Evolutionary conservation across 1,140 invertebrate species (phyloP).

Genomic region (Nebria ingens): DNA sequence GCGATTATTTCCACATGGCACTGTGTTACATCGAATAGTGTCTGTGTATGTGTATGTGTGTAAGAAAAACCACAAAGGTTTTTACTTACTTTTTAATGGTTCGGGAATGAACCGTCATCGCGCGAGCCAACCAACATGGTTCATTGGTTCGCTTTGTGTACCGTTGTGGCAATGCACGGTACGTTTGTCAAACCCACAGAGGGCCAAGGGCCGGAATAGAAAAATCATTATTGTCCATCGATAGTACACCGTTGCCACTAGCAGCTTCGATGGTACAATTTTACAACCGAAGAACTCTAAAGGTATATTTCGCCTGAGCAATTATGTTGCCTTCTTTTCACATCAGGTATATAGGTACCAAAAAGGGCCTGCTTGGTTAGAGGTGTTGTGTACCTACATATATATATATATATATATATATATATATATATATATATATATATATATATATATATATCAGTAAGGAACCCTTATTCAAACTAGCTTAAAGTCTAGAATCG

Average conservation of each 20-base stretch:
- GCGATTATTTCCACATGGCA: conserved; percentile 6
- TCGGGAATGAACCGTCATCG: not conserved
- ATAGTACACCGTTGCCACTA: not conserved
- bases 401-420: no score
- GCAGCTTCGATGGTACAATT: not conserved
- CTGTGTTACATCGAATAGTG: no score
- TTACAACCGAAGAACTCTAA: conserved; percentile 6
- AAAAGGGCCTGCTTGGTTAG: no score
- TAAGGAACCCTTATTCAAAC: not conserved
- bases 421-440: no score
- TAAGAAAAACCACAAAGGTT: conserved; percentile 1
- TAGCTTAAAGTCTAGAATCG: not conserved
- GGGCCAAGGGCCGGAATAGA: no score
- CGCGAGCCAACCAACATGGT: not conserved
- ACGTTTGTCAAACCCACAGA: conserved; percentile 2
- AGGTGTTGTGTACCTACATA: not conserved
- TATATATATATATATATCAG: no score
- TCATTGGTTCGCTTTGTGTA: not conserved
- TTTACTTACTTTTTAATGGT: conserved; percentile 9
- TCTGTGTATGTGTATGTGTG: no score
- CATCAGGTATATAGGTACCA: no score
- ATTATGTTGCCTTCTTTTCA: conserved; percentile 1
- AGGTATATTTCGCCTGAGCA: conserved; percentile 2
- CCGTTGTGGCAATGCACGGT: not conserved
- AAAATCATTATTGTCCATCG: conserved; percentile 5